phyloP scores from a whole-genome alignment of 1,140 invertebrate genomes.

The Sycophila sp. region DNA sequence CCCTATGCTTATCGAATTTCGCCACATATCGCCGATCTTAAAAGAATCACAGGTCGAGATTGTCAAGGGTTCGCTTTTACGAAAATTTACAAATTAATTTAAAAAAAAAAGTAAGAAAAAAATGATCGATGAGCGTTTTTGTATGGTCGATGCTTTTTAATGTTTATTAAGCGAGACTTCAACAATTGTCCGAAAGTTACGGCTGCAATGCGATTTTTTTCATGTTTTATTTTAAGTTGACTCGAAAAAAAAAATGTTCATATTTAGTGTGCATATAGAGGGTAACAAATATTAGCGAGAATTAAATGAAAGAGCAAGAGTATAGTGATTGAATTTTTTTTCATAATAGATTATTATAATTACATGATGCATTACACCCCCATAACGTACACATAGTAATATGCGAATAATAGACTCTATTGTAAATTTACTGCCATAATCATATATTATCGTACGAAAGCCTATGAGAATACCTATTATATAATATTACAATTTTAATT shows the following conservation, averaged over 20 bases:
- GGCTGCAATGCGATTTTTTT: conserved; percentile 4
- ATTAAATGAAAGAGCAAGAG: conserved; percentile 38
- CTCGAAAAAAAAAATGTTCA: conserved; percentile 7
- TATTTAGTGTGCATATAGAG: conserved; percentile 24
- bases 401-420: conserved; percentile 60
- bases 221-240: conserved; percentile 15
- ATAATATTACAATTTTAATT: conserved; percentile 54
- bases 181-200: too few relatives aligned
- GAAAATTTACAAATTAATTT: conserved; percentile 1
- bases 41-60: conserved; percentile 28
- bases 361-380: conserved; percentile 22
- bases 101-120: not conserved
- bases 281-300: conserved; percentile 36
- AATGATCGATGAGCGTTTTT: conserved; percentile 4
- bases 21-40: conserved; percentile 50
- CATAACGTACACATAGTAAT: conserved; percentile 51
- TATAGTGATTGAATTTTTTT: conserved; percentile 32
- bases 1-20: conserved; percentile 50
- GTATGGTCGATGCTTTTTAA: conserved; percentile 2
- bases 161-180: conserved; percentile 23
- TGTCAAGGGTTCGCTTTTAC: conserved; percentile 23
- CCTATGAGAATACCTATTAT: conserved; percentile 58
- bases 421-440: conserved; percentile 68
- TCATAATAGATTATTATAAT: conserved; percentile 16
- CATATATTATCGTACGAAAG: conserved; percentile 59